A percentile compares a stretch with the other conserved stretches of the same genome.
Evolutionary conservation across 92 coral and sea anemone genomes (phyloP).

Genomic region (Parazoanthus atlanticus): DNA sequence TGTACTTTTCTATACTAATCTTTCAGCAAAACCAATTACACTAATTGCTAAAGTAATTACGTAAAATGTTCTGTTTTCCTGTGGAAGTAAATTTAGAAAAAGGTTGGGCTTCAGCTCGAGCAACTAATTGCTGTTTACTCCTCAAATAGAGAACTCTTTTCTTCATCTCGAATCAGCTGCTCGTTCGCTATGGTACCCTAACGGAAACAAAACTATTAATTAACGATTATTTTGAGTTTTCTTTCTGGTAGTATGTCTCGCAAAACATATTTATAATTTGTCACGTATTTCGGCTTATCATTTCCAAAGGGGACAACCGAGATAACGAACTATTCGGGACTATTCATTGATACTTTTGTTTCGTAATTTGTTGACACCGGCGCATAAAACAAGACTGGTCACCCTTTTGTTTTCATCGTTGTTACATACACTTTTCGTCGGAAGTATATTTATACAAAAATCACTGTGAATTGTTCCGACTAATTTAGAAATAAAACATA

Average conservation of each 20-base stretch:
- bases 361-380: background rate
- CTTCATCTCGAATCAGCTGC: background rate
- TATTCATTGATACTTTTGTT: background rate
- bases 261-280: background rate
- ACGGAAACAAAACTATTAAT: conserved; percentile 40
- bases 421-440: background rate
- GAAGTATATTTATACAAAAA: background rate
- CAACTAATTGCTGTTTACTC: conserved; percentile 24
- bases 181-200: background rate
- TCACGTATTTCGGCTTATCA: background rate
- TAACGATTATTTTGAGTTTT: conserved; percentile 15
- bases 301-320: background rate
- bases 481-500: too few species aligned
- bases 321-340: background rate
- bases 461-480: background rate
- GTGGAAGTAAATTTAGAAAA: conserved; percentile 19
- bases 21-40: conserved; percentile 27
- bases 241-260: background rate
- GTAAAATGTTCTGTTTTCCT: conserved; percentile 20
- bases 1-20: conserved; percentile 10
- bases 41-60: conserved; percentile 29
- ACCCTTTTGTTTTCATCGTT: background rate
- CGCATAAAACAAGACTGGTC: background rate
- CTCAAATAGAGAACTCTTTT: conserved; percentile 24
- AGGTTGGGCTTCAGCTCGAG: background rate